Percentiles rank a stretch among this genome's conserved stretches.
phyloP scores from a whole-genome alignment of 2,888 invertebrate species.

The Hypercompe scribonia region DNA sequence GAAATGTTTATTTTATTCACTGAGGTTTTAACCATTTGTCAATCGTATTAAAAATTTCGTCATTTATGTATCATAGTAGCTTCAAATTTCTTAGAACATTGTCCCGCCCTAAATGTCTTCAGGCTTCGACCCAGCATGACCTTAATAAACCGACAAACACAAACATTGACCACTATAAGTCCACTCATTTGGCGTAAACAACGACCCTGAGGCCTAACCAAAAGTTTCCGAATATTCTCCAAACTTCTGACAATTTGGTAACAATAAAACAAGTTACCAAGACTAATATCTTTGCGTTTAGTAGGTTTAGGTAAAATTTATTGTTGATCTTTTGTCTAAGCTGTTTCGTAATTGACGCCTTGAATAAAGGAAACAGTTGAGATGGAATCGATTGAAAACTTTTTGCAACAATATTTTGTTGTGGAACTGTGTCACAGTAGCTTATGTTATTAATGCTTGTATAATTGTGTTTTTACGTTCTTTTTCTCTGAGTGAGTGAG shows the following conservation, averaged over 20 bases:
- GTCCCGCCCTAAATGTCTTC: background rate
- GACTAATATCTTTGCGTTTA: constrained; percentile 40
- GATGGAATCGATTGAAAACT: background rate
- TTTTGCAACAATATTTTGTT: no score
- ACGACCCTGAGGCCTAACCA: constrained; percentile 17
- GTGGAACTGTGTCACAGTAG: background rate
- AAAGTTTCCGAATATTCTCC: constrained; percentile 21
- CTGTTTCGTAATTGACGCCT: constrained; percentile 13
- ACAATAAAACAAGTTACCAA: constrained; percentile 43
- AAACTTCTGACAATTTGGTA: constrained; percentile 25
- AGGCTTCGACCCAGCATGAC: background rate
- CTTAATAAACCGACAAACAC: constrained; percentile 26
- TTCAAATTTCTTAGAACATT: background rate
- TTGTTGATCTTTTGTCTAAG: constrained; percentile 13
- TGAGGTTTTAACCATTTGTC: background rate
- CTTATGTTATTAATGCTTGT: background rate
- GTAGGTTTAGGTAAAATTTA: constrained; percentile 14
- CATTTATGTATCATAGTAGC: background rate
- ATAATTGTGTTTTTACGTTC: background rate
- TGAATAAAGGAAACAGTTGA: background rate
- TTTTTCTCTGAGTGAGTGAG: background rate
- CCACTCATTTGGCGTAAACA: constrained; percentile 34
- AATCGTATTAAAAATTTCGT: background rate
- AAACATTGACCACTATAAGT: constrained; percentile 37
- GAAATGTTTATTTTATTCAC: background rate